Conservation (phyloP, 2,888 invertebrate genomes). For the Clitarchus hookeri region DNA sequence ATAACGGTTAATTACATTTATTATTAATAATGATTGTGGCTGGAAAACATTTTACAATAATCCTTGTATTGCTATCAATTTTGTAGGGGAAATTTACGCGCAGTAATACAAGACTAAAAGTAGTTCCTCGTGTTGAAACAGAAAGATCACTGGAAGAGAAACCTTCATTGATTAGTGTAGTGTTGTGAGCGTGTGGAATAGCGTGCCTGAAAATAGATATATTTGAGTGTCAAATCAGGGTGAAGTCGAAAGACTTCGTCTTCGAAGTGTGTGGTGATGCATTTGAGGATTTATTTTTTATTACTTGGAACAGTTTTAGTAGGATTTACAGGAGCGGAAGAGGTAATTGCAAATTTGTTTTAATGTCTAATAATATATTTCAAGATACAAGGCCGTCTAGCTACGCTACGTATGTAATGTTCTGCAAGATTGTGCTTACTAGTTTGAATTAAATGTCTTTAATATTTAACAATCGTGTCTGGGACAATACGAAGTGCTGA, state of each 20-base stretch:
- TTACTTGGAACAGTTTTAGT: slow-evolving; percentile 73
- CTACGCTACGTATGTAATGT: not conserved
- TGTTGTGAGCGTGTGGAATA: slow-evolving; percentile 38
- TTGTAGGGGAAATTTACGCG: not conserved
- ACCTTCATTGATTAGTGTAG: slow-evolving; percentile 40
- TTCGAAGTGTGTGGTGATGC: slow-evolving; percentile 64
- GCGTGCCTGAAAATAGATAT: slow-evolving; percentile 35
- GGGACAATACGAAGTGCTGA: no score
- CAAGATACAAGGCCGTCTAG: not conserved
- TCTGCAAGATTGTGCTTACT: not conserved
- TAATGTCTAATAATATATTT: not conserved
- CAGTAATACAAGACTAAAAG: not conserved
- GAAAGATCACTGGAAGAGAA: not conserved
- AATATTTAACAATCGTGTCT: no score
- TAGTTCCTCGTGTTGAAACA: not conserved
- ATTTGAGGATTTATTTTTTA: slow-evolving; percentile 76
- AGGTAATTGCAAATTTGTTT: slow-evolving; percentile 59
- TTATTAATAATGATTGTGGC: no score
- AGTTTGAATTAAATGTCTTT: no score
- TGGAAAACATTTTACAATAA: no score
- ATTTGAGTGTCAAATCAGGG: slow-evolving; percentile 40
- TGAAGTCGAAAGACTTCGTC: slow-evolving; percentile 40
- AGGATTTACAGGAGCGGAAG: slow-evolving; percentile 74
- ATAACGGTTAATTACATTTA: no score
- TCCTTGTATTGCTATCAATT: not conserved